Evolutionary conservation across 2,113 vertebrate species (phyloP).

Genomic region (Meleagris gallopavo): DNA sequence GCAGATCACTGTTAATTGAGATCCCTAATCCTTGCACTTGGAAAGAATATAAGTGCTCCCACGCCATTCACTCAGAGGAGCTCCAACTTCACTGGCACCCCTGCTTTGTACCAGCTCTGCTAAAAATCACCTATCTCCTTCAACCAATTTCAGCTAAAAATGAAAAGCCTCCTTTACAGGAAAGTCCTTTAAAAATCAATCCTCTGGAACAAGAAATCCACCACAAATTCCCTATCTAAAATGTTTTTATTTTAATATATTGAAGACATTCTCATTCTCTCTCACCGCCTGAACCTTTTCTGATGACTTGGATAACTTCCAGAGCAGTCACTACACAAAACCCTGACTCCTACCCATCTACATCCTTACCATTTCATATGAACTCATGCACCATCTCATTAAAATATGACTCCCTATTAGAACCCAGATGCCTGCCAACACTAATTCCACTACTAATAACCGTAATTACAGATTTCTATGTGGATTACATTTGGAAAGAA

Average conservation of each 20-base stretch:
- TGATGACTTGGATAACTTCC: not conserved
- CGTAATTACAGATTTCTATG: not conserved
- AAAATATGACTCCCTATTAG: not conserved
- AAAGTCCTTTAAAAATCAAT: not conserved
- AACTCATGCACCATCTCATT: not conserved
- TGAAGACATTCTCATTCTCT: not conserved
- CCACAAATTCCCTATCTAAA: not conserved
- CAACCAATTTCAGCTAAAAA: not conserved
- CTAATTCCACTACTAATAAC: not conserved
- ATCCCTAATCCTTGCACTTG: not conserved
- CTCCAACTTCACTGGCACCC: not conserved
- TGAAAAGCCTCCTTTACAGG: not conserved
- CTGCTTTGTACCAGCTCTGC: not conserved
- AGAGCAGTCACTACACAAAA: not conserved
- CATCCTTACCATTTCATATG: not conserved
- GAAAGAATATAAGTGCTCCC: not conserved
- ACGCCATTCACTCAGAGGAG: not conserved
- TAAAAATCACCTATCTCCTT: not conserved
- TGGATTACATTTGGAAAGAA: not conserved
- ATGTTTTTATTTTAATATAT: not conserved
- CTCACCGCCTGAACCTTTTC: not conserved
- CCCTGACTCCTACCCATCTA: not conserved
- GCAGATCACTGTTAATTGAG: not conserved
- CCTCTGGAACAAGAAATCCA: not conserved
- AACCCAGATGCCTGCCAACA: not conserved